phyloP scores from a whole-genome alignment of 2,888 invertebrate genomes.

The Antheraea assamensis region DNA sequence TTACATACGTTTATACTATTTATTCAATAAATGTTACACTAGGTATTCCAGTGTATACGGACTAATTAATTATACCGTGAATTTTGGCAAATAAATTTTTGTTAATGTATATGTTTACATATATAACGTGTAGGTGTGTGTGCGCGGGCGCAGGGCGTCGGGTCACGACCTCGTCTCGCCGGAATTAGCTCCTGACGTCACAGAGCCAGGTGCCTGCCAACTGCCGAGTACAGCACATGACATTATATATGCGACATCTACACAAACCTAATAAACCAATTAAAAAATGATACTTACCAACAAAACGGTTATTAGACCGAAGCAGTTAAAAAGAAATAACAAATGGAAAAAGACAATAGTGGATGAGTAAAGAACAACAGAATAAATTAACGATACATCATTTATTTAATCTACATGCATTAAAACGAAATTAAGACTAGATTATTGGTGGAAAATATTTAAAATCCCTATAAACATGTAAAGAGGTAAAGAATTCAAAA shows the following conservation, averaged over 20 bases:
- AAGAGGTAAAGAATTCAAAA: not conserved
- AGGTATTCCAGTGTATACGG: not conserved
- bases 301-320: not conserved
- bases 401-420: not conserved
- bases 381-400: not conserved
- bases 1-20: not conserved
- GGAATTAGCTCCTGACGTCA: slow-evolving; percentile 67
- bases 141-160: slow-evolving; percentile 61
- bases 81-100: not conserved
- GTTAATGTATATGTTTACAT: slow-evolving; percentile 5
- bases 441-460: not conserved
- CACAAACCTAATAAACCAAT: not conserved
- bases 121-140: slow-evolving; percentile 22
- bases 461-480: not conserved
- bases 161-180: slow-evolving; percentile 75
- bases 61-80: not conserved
- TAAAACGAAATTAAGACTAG: too few relatives aligned
- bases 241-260: slow-evolving; percentile 20
- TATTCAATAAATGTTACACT: not conserved
- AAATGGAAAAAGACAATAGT: not conserved
- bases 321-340: not conserved
- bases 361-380: not conserved
- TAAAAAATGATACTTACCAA: not conserved
- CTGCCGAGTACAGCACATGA: slow-evolving; percentile 42
- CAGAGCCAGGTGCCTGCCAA: slow-evolving; percentile 60